phyloP scores from a whole-genome alignment of 2,888 invertebrate species.

The Anodontia alba region DNA sequence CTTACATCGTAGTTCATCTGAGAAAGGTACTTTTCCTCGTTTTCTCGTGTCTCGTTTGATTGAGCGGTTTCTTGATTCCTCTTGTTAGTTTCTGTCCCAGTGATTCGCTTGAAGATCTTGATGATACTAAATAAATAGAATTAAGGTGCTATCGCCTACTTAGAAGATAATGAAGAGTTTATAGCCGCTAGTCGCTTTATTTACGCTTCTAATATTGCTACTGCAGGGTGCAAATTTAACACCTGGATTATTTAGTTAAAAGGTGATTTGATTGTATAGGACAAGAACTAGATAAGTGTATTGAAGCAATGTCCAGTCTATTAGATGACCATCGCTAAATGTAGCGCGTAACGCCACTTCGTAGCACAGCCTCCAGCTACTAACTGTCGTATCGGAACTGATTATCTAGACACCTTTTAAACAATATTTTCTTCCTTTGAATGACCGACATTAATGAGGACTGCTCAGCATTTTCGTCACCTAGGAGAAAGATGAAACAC shows the following conservation, averaged over 20 bases:
- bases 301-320: slow-evolving; percentile 30
- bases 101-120: slow-evolving; percentile 41
- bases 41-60: background rate
- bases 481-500: background rate
- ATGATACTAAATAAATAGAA: slow-evolving; percentile 61
- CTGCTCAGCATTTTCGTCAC: slow-evolving; percentile 8
- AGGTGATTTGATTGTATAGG: slow-evolving; percentile 44
- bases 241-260: slow-evolving; percentile 40
- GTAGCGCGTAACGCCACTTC: slow-evolving; percentile 5
- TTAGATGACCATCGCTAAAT: slow-evolving; percentile 36
- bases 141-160: slow-evolving; percentile 51
- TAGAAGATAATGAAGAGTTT: slow-evolving; percentile 59
- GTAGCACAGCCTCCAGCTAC: slow-evolving; percentile 1
- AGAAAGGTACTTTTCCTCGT: too few species aligned
- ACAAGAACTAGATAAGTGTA: slow-evolving; percentile 44
- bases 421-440: slow-evolving; percentile 22
- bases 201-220: slow-evolving; percentile 37
- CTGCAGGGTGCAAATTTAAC: slow-evolving; percentile 36
- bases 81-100: slow-evolving; percentile 25
- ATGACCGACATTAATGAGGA: slow-evolving; percentile 13
- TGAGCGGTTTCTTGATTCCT: background rate
- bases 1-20: too few species aligned
- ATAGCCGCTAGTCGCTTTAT: slow-evolving; percentile 54
- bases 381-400: background rate
- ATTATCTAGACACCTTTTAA: slow-evolving; percentile 7